phyloP scores from a whole-genome alignment of 30 jellyfish, hydroid and myxozoan genomes.

The Hydractinia echinata region DNA sequence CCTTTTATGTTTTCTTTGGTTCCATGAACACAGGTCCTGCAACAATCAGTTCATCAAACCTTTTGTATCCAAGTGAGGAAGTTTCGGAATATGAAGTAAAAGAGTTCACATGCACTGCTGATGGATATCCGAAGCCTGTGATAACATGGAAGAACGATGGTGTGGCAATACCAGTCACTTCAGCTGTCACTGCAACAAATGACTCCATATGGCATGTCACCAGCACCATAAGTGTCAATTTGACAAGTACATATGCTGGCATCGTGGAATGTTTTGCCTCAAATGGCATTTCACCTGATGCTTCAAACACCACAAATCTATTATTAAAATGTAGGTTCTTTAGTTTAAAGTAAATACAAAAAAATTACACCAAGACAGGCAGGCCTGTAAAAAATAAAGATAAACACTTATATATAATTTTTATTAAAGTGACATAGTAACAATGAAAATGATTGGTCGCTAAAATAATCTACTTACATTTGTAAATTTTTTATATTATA shows the following conservation, averaged over 20 bases:
- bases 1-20: no score
- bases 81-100: not conserved
- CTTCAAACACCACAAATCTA: not conserved
- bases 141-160: slow-evolving; percentile 19
- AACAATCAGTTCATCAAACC: no score
- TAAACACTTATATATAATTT: no score
- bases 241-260: not conserved
- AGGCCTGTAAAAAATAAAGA: no score
- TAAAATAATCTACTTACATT: no score
- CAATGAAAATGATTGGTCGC: no score
- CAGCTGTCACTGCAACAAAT: not conserved
- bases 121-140: slow-evolving; percentile 14
- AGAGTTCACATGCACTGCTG: not conserved
- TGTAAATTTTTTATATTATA: no score
- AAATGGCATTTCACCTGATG: not conserved
- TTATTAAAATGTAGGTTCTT: slow-evolving; percentile 11
- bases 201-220: slow-evolving; percentile 10
- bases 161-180: not conserved
- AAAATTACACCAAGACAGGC: no score
- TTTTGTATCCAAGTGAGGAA: not conserved
- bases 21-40: no score
- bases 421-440: no score
- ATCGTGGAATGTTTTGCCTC: slow-evolving; percentile 2
- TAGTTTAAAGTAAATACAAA: no score
- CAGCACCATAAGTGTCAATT: not conserved